Conservation (phyloP, 2,888 invertebrate genomes). For the Gerris lacustris region DNA sequence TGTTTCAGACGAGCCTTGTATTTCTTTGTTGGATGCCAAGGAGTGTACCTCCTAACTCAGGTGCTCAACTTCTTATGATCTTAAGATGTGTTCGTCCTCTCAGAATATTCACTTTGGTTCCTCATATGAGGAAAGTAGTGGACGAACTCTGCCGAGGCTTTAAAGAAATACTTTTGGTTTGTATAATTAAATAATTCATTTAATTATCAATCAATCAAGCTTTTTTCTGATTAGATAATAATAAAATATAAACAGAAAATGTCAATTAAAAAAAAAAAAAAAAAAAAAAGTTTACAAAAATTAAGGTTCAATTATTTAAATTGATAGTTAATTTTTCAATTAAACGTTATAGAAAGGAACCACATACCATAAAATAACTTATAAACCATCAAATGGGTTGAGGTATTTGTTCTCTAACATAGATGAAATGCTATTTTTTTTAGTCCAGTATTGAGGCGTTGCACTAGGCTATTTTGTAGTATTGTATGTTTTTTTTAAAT, state of each 20-base stretch:
- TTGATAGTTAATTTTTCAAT: too few relatives aligned
- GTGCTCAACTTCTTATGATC: constrained; percentile 91
- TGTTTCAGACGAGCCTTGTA: constrained; percentile 71
- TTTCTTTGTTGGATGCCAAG: constrained; percentile 95
- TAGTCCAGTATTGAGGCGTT: too few relatives aligned
- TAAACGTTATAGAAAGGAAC: too few relatives aligned
- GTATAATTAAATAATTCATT: constrained; percentile 19
- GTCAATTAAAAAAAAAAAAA: not conserved
- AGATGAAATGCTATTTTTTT: too few relatives aligned
- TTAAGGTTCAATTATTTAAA: not conserved
- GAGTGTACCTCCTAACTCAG: constrained; percentile 82
- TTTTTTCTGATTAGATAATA: not conserved
- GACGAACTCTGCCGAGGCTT: constrained; percentile 96
- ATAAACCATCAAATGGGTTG: too few relatives aligned
- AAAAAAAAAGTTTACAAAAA: not conserved
- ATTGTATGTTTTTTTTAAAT: too few relatives aligned
- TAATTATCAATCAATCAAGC: not conserved
- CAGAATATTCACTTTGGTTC: constrained; percentile 92
- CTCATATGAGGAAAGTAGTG: constrained; percentile 98
- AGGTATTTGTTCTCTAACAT: too few relatives aligned
- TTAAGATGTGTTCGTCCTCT: constrained; percentile 90
- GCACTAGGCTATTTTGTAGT: too few relatives aligned
- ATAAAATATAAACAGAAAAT: not conserved
- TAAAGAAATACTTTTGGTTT: constrained; percentile 91
- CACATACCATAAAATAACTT: too few relatives aligned